Percentiles rank a stretch among this genome's conserved stretches.
phyloP scores from a whole-genome alignment of 2,113 vertebrate genomes.

The Chrysemys picta region DNA sequence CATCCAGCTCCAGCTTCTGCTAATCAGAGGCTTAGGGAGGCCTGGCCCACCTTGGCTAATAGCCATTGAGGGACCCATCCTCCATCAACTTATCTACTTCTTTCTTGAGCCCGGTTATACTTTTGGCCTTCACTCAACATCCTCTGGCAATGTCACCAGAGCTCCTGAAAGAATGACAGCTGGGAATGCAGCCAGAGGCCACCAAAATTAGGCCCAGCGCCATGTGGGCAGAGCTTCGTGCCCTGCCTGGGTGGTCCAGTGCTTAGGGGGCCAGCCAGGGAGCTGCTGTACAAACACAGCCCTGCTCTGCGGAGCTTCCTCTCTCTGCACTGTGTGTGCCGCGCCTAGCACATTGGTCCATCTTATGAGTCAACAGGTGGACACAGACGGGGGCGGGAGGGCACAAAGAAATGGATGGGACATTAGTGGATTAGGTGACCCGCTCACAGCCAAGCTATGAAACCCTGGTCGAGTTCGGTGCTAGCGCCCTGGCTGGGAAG shows the following conservation, averaged over 20 bases:
- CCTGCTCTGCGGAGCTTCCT: no score
- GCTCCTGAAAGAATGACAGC: no score
- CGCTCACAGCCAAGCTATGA: no score
- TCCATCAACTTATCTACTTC: not conserved
- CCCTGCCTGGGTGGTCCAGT: not conserved
- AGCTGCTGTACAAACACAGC: not conserved
- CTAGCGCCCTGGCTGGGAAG: no score
- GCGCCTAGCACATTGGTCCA: not conserved
- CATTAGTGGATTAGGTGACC: no score
- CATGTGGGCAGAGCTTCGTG: not conserved
- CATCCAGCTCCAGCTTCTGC: not conserved
- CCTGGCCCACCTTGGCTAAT: not conserved
- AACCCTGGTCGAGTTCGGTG: no score
- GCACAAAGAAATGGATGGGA: not conserved
- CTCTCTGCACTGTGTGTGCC: not conserved
- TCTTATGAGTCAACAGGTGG: not conserved
- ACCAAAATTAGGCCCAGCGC: not conserved
- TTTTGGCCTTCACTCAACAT: not conserved
- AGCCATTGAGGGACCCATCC: not conserved
- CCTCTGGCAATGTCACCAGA: not conserved
- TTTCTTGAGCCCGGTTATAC: not conserved
- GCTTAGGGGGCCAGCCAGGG: not conserved
- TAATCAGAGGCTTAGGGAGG: not conserved
- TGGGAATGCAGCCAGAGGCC: not conserved
- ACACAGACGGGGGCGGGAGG: not conserved